These are phyloP conservation scores for Euzophera pinguis DNA, from an alignment of 2,888 invertebrate species.

Conservation along the genomic window DNA sequence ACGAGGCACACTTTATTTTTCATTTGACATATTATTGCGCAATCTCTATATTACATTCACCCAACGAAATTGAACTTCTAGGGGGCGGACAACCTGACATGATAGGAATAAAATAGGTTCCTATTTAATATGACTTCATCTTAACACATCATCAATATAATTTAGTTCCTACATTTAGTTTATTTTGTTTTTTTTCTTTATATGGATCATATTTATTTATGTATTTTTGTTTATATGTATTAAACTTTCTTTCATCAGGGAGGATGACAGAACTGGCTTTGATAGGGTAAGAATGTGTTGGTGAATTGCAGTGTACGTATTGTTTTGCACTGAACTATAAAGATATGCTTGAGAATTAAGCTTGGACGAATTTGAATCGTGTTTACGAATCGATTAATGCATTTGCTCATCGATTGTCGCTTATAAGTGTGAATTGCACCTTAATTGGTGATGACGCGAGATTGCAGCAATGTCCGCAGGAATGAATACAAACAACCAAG, in stretches of 20 bases:
- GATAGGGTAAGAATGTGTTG: slow-evolving; percentile 77
- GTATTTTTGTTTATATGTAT: slow-evolving; percentile 42
- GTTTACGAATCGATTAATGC: slow-evolving; percentile 37
- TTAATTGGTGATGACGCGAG: slow-evolving; percentile 16
- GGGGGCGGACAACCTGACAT: slow-evolving; percentile 6
- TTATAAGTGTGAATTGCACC: slow-evolving; percentile 46
- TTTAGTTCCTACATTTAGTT: slow-evolving; percentile 20
- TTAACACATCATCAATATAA: slow-evolving; percentile 11
- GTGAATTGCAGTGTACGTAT: slow-evolving; percentile 66
- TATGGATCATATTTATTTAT: slow-evolving; percentile 34
- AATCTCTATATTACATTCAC: not conserved
- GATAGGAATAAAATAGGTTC: slow-evolving; percentile 12
- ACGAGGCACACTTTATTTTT: no score
- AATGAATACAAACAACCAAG: not conserved
- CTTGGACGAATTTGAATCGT: slow-evolving; percentile 37
- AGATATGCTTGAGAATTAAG: slow-evolving; percentile 35
- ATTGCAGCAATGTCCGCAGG: slow-evolving; percentile 11
- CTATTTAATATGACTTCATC: slow-evolving; percentile 7
- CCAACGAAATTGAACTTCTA: not conserved
- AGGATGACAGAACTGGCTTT: slow-evolving; percentile 79
- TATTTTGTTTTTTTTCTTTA: slow-evolving; percentile 26
- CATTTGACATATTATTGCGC: no score
- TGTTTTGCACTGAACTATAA: slow-evolving; percentile 50
- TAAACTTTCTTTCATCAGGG: slow-evolving; percentile 78
- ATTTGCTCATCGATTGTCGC: slow-evolving; percentile 52